These are phyloP conservation scores for Nesidiocoris tenuis DNA, from an alignment of 2,888 invertebrate genomes.

Conservation along the genomic window DNA sequence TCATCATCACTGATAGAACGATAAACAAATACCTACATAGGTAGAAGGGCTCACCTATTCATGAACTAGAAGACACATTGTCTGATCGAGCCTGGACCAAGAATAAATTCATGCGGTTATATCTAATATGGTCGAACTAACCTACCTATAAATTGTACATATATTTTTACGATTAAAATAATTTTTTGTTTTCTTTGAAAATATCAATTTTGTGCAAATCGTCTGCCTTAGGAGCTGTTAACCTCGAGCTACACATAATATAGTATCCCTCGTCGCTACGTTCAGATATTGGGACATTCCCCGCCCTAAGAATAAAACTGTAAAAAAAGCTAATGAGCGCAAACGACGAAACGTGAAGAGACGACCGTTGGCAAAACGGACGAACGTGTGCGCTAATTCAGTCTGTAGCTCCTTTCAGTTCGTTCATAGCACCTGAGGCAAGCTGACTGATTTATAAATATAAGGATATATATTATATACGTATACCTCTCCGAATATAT, in stretches of 20 bases:
- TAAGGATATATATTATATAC: no score
- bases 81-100: not conserved
- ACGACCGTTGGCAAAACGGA: not conserved
- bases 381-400: not conserved
- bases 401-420: not conserved
- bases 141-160: not conserved
- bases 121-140: not conserved
- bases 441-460: not conserved
- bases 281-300: not conserved
- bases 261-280: no score
- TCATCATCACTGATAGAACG: not conserved
- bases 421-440: not conserved
- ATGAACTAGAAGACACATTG: not conserved
- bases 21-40: not conserved
- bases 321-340: not conserved
- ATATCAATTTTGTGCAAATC: not conserved
- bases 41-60: not conserved
- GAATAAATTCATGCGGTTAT: no score
- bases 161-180: not conserved
- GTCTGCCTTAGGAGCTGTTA: not conserved
- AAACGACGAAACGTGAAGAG: not conserved
- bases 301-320: not conserved
- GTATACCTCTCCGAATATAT: no score
- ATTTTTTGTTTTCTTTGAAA: not conserved
- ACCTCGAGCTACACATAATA: no score